Evolutionary conservation across 1,140 invertebrate species (phyloP), one percentile per base, ranked within the genome.

Genomic region (Drosophila mauritiana): DNA sequence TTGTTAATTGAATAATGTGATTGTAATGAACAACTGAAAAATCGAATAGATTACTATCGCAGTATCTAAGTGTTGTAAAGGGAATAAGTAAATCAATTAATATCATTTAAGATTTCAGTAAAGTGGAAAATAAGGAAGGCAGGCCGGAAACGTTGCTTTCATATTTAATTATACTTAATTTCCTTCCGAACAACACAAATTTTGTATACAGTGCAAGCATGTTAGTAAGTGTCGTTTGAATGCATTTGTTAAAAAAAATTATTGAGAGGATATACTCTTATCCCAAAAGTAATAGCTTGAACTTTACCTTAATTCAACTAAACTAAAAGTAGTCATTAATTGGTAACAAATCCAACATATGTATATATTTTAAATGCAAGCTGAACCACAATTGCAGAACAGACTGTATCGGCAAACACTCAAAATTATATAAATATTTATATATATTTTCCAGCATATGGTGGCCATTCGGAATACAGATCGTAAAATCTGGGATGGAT

Each of bases 81-180:
- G 49, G 42, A 80, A 59, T 63, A 52, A 49, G 73, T 80, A 42
- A 46, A 57, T 59, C 55, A 75, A 78, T 63, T 63, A 40, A 48
- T 8, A 17, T 17, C 17, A 22, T 25, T 65, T 42, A 53, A 45
- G 42, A 27, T 53, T 40, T 45, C 43, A 42, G 45, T 45, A 52
- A 40, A 25, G 39, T 70, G 67, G 79, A 68, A 69, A 79, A 65
- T 53, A 42, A 25, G 7, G 55, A 22, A 56, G 36, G 25, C 17
- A 61, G 54, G 43, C 61, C 43, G 36, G 17, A 42, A 37, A 77
- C 11, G 15, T 31, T 25, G 39, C 59, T 27, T 42, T 34, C 17
- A 4, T 13, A 48, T 31, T 39, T 12, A 64, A 84, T 72, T 59
- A 40, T 17, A 40, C 46, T 20, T 40, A n/a, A 40, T 53, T 80